phyloP scores from a whole-genome alignment of 1,140 invertebrate species.

The Drosophila pandora region DNA sequence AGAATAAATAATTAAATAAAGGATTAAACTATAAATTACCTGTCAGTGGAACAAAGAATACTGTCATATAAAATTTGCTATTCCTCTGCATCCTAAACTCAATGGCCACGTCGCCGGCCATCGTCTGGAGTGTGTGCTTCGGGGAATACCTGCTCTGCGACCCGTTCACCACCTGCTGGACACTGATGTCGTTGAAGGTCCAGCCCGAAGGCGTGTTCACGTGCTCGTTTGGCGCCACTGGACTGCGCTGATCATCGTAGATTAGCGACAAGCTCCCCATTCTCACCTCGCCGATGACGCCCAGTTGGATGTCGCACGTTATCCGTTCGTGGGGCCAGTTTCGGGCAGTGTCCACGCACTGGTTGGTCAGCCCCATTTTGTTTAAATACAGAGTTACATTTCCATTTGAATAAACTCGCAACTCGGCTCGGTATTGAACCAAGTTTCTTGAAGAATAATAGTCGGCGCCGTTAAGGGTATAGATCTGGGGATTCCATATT shows the following conservation, averaged over 20 bases:
- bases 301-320: constrained; percentile 62
- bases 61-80: constrained; percentile 55
- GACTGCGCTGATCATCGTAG: constrained; percentile 42
- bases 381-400: constrained; percentile 49
- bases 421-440: constrained; percentile 22
- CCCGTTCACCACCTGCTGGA: constrained; percentile 46
- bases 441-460: constrained; percentile 34
- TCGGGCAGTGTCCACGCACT: constrained; percentile 66
- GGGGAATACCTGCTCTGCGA: constrained; percentile 38
- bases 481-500: constrained; percentile 65
- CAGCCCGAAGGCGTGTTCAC: constrained; percentile 71
- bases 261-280: constrained; percentile 32
- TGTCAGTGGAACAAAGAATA: constrained; percentile 64
- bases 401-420: constrained; percentile 63
- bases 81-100: constrained; percentile 63
- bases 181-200: constrained; percentile 57
- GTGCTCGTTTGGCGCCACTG: constrained; percentile 54
- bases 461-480: constrained; percentile 60
- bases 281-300: constrained; percentile 42
- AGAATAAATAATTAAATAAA: not conserved
- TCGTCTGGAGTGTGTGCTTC: constrained; percentile 45
- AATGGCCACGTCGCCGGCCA: constrained; percentile 68
- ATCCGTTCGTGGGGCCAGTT: constrained; percentile 77
- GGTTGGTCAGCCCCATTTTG: constrained; percentile 59
- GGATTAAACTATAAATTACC: constrained; percentile 31